Evolutionary conservation across 1,140 invertebrate species (phyloP).

Genomic region (Euborellia annulipes): DNA sequence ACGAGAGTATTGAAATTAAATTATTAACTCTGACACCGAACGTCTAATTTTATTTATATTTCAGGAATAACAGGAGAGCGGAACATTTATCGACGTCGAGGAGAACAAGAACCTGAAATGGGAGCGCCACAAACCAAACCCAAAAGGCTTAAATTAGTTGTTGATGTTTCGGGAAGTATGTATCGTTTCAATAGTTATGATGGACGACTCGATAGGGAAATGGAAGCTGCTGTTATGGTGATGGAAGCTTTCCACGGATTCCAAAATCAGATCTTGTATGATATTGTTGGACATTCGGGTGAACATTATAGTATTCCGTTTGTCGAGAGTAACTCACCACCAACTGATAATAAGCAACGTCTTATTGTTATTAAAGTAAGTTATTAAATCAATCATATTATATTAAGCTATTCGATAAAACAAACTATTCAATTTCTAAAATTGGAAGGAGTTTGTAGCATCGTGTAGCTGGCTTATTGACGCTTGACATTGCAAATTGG

Average conservation of each 20-base stretch:
- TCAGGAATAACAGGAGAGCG: conserved; percentile 73
- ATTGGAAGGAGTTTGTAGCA: too few species aligned
- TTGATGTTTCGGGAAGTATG: conserved; percentile 93
- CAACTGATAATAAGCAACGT: conserved; percentile 76
- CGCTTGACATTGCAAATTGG: too few species aligned
- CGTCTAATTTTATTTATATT: too few species aligned
- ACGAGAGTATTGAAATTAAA: too few species aligned
- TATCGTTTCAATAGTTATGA: conserved; percentile 91
- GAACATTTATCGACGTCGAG: conserved; percentile 69
- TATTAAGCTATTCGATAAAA: too few species aligned
- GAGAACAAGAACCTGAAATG: conserved; percentile 68
- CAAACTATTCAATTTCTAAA: too few species aligned
- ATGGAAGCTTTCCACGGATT: conserved; percentile 89
- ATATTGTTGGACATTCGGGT: conserved; percentile 88
- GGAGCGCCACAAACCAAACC: conserved; percentile 73
- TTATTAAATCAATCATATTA: too few species aligned
- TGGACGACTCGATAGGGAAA: conserved; percentile 72
- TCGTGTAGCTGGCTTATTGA: too few species aligned
- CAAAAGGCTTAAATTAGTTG: conserved; percentile 73
- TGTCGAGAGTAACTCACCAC: conserved; percentile 51
- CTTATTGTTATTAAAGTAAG: conserved; percentile 53
- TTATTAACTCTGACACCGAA: too few species aligned
- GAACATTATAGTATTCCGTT: conserved; percentile 65
- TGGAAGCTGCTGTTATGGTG: conserved; percentile 83
- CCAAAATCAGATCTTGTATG: conserved; percentile 79